Evolutionary conservation across 1,140 invertebrate genomes (phyloP).

Genomic region (Thaumetopoea pityocampa): DNA sequence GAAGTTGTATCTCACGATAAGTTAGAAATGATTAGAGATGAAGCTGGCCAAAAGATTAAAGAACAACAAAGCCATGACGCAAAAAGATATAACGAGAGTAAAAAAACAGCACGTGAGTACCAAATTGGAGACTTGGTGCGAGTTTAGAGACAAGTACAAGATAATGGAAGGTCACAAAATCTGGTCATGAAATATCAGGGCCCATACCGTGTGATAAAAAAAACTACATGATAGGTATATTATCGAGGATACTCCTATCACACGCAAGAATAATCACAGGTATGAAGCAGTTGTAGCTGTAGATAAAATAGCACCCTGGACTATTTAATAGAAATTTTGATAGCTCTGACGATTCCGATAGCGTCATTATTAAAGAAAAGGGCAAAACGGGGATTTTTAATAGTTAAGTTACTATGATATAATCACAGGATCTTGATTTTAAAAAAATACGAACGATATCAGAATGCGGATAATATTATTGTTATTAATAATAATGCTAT

Average conservation of each 20-base stretch:
- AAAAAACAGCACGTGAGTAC: constrained; percentile 15
- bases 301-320: constrained; percentile 25
- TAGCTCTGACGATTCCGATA: constrained; percentile 2
- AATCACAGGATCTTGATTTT: no score
- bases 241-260: constrained; percentile 18
- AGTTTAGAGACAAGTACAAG: constrained; percentile 15
- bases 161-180: constrained; percentile 28
- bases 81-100: constrained; percentile 17
- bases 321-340: constrained; percentile 18
- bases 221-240: constrained; percentile 17
- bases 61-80: constrained; percentile 20
- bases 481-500: no score
- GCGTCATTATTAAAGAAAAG: background rate
- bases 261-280: constrained; percentile 5
- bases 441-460: no score
- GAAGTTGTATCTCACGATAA: no score
- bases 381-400: no score
- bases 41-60: constrained; percentile 17
- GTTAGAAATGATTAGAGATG: no score
- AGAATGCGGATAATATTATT: no score
- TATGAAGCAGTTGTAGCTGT: constrained; percentile 20
- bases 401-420: no score
- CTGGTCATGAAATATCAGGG: constrained; percentile 25
- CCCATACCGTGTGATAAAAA: constrained; percentile 21
- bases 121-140: constrained; percentile 21